phyloP scores from a whole-genome alignment of 2,113 vertebrate genomes.

The Oryzias woworae region DNA sequence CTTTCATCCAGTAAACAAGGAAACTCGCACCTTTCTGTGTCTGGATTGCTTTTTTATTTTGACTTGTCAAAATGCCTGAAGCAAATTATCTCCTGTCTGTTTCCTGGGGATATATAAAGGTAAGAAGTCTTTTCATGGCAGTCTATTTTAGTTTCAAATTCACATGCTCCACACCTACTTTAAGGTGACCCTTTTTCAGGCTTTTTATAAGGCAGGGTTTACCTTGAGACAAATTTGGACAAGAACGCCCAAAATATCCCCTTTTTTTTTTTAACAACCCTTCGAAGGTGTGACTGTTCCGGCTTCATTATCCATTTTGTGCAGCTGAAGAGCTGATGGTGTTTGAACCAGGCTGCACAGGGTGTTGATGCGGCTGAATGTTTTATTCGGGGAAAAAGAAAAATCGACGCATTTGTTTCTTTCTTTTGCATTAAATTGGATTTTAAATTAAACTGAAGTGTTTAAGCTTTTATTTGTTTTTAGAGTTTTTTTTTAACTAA shows the following conservation, averaged over 20 bases:
- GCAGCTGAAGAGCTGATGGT: slow-evolving; percentile 5
- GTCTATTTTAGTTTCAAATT: not conserved
- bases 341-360: slow-evolving; percentile 1
- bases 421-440: too few relatives aligned
- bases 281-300: slow-evolving; percentile 25
- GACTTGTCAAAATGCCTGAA: slow-evolving; percentile 90
- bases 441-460: not conserved
- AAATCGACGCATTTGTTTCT: not conserved
- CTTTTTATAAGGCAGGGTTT: not conserved
- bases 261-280: not conserved
- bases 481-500: not conserved
- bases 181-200: not conserved
- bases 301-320: slow-evolving; percentile 17
- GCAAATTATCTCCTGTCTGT: slow-evolving; percentile 95
- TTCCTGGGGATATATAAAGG: slow-evolving; percentile 99
- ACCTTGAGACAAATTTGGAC: slow-evolving; percentile 5
- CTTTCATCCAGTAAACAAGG: slow-evolving; percentile 22
- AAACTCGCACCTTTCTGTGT: slow-evolving; percentile 35
- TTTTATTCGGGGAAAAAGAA: not conserved
- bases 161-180: not conserved
- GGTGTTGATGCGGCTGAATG: not conserved
- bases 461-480: not conserved
- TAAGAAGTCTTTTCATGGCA: slow-evolving; percentile 70
- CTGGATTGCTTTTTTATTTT: slow-evolving; percentile 26
- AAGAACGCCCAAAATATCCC: not conserved